Evolutionary conservation across 2,797 vertebrate genomes (phyloP).

Genomic region (Epinephelus malabaricus): DNA sequence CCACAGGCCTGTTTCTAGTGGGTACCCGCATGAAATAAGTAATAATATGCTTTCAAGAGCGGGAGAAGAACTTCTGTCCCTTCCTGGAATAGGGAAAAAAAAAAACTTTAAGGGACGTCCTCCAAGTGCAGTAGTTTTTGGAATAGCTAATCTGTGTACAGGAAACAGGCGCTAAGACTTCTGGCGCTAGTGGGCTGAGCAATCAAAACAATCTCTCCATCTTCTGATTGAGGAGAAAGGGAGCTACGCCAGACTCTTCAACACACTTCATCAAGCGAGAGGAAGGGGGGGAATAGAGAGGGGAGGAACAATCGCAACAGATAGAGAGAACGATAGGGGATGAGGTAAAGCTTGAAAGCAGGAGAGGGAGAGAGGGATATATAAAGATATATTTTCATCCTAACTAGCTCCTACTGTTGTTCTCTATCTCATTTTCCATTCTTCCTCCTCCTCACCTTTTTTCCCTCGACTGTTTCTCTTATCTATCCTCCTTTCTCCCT

Average conservation of each 20-base stretch:
- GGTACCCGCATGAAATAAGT: conserved; percentile 70
- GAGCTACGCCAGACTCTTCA: conserved; percentile 60
- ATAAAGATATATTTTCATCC: neutral
- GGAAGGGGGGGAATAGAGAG: conserved; percentile 8
- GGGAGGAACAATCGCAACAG: conserved; percentile 30
- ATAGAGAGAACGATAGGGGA: conserved; percentile 38
- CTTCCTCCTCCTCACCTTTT: conserved; percentile 10
- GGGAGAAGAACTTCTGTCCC: conserved; percentile 59
- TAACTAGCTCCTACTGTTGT: neutral
- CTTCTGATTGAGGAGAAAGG: conserved; percentile 72
- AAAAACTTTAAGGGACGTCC: conserved; percentile 46
- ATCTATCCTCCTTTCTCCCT: conserved; percentile 35
- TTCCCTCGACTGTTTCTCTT: conserved; percentile 7
- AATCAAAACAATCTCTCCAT: conserved; percentile 82
- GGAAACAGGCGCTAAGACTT: conserved; percentile 80
- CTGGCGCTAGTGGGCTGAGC: conserved; percentile 79
- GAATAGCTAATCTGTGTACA: conserved; percentile 77
- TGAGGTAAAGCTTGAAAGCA: conserved; percentile 32
- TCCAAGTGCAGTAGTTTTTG: conserved; percentile 72
- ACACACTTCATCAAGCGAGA: conserved; percentile 45
- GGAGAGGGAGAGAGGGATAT: conserved; percentile 5
- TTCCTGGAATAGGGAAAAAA: conserved; percentile 62
- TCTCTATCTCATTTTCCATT: neutral
- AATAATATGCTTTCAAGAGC: conserved; percentile 67
- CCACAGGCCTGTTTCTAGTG: conserved; percentile 62